A percentile compares a stretch with the other conserved stretches of the same genome.
These are phyloP conservation scores for Hyles euphorbiae DNA, from an alignment of 1,140 invertebrate species.

Conservation along the genomic window DNA sequence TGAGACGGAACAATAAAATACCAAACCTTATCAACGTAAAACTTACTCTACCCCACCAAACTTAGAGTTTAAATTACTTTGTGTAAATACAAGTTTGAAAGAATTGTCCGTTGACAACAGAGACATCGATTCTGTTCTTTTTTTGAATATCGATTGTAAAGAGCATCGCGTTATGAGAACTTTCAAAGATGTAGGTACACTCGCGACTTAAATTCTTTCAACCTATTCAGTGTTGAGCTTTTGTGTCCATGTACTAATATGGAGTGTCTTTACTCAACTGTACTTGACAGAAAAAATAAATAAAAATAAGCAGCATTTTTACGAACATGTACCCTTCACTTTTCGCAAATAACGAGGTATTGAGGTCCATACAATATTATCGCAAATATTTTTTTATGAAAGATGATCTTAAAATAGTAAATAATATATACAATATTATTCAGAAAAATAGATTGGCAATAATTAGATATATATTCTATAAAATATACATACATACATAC, in stretches of 20 bases:
- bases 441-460: too few relatives aligned
- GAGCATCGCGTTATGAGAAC: slow-evolving; percentile 72
- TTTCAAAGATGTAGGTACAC: slow-evolving; percentile 46
- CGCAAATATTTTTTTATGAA: too few relatives aligned
- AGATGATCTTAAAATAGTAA: too few relatives aligned
- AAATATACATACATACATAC: too few relatives aligned
- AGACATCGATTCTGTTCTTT: slow-evolving; percentile 72
- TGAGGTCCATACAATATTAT: too few relatives aligned
- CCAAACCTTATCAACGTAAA: slow-evolving; percentile 4
- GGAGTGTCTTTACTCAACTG: slow-evolving; percentile 15
- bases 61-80: slow-evolving; percentile 28
- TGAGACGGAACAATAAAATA: slow-evolving; percentile 61
- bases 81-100: slow-evolving; percentile 25
- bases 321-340: too few relatives aligned
- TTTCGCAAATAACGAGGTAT: too few relatives aligned
- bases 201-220: slow-evolving; percentile 61
- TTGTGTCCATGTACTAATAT: slow-evolving; percentile 48
- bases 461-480: too few relatives aligned
- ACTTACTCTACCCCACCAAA: slow-evolving; percentile 11
- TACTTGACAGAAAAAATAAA: neutral
- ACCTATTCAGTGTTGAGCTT: slow-evolving; percentile 52
- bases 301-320: neutral
- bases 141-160: slow-evolving; percentile 75
- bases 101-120: slow-evolving; percentile 74
- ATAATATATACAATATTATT: too few relatives aligned